Percentiles rank a stretch among this genome's conserved stretches.
Conservation (phyloP, 2,113 vertebrate species). For the Corydoras maculifer region DNA sequence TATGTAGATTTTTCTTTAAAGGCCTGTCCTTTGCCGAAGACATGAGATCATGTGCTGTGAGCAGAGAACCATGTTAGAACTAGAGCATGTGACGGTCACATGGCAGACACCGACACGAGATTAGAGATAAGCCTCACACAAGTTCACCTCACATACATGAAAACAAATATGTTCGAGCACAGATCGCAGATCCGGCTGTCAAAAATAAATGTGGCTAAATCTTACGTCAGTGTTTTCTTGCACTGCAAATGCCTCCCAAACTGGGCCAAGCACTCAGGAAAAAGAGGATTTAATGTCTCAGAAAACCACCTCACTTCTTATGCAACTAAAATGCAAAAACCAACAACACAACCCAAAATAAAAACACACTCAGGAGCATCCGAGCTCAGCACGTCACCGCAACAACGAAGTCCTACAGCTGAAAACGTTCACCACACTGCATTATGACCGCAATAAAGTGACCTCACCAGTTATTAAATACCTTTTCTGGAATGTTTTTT, state of each 20-base stretch:
- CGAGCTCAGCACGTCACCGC: neutral
- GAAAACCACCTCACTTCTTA: constrained; percentile 41
- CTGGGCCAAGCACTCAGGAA: constrained; percentile 51
- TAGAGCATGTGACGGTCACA: constrained; percentile 45
- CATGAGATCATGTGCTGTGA: constrained; percentile 34
- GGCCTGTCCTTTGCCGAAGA: no score
- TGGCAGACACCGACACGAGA: constrained; percentile 28
- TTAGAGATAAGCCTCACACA: constrained; percentile 8
- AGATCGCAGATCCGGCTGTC: no score
- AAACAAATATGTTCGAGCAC: no score
- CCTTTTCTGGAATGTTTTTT: no score
- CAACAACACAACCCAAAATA: neutral
- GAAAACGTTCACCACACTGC: no score
- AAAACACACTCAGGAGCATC: neutral
- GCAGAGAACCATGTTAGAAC: constrained; percentile 3
- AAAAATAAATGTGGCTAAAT: constrained; percentile 6
- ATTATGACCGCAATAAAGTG: no score
- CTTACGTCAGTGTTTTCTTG: constrained; percentile 21
- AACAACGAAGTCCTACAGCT: no score
- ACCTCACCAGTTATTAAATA: no score
- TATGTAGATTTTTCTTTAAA: no score
- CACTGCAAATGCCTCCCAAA: constrained; percentile 35
- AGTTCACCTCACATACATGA: no score
- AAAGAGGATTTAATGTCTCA: constrained; percentile 54
- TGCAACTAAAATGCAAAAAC: constrained; percentile 40